Conservation (phyloP, 2,113 vertebrate species). For the Antennarius striatus region DNA sequence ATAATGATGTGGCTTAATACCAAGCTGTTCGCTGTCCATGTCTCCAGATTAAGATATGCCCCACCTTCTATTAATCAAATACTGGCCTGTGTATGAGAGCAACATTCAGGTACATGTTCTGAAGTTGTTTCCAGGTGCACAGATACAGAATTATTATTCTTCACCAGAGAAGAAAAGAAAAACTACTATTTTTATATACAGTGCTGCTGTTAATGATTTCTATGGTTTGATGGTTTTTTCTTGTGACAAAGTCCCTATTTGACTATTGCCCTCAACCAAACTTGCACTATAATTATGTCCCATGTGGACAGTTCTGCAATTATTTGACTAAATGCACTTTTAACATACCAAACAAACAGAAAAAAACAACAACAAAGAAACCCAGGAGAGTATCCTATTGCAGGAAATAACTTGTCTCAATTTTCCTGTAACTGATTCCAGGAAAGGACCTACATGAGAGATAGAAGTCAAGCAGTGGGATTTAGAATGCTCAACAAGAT, state of each 20-base stretch:
- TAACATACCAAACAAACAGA: slow-evolving; percentile 82
- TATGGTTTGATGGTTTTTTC: neutral
- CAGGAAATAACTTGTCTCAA: slow-evolving; percentile 88
- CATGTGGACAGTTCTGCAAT: slow-evolving; percentile 67
- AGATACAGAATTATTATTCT: slow-evolving; percentile 8
- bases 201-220: slow-evolving; percentile 20
- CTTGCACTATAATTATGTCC: slow-evolving; percentile 56
- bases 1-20: slow-evolving; percentile 79
- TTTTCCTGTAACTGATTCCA: slow-evolving; percentile 88
- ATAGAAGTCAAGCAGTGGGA: slow-evolving; percentile 83
- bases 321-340: slow-evolving; percentile 79
- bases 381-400: slow-evolving; percentile 92
- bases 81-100: slow-evolving; percentile 54
- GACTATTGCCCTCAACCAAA: slow-evolving; percentile 50
- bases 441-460: slow-evolving; percentile 77
- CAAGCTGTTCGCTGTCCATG: slow-evolving; percentile 68
- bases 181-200: slow-evolving; percentile 19
- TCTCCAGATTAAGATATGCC: slow-evolving; percentile 75
- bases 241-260: slow-evolving; percentile 36
- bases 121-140: neutral
- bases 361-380: slow-evolving; percentile 85
- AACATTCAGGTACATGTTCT: slow-evolving; percentile 41
- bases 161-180: slow-evolving; percentile 16
- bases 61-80: slow-evolving; percentile 74
- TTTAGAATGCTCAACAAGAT: slow-evolving; percentile 88